Percentiles rank a stretch among this genome's conserved stretches.
Evolutionary conservation across 2,113 vertebrate genomes (phyloP).

Genomic region (Helogale parvula): DNA sequence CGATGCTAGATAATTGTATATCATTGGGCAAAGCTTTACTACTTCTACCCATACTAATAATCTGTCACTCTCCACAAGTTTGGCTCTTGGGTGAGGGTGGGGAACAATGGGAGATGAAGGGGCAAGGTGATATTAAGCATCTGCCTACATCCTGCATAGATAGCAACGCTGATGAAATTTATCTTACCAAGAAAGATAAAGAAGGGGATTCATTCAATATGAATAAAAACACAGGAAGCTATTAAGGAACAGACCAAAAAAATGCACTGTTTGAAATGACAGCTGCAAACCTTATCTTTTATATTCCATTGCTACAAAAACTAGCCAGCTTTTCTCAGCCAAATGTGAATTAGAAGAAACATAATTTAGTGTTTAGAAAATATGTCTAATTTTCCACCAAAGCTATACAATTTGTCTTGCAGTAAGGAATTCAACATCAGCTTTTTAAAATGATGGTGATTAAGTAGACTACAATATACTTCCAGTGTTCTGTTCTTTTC

Average conservation of each 20-base stretch:
- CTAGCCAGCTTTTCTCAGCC: slow-evolving; percentile 73
- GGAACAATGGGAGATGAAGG: not conserved
- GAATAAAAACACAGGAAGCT: slow-evolving; percentile 75
- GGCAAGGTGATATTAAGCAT: not conserved
- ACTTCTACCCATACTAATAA: not conserved
- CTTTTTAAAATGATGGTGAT: slow-evolving; percentile 80
- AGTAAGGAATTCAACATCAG: slow-evolving; percentile 75
- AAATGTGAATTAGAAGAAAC: slow-evolving; percentile 74
- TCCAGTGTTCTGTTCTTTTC: slow-evolving; percentile 69
- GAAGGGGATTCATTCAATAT: slow-evolving; percentile 48
- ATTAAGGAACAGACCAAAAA: slow-evolving; percentile 65
- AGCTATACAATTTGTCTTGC: slow-evolving; percentile 71
- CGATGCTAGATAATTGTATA: not conserved
- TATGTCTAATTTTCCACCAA: slow-evolving; percentile 76
- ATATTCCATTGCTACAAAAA: slow-evolving; percentile 53
- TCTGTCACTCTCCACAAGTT: not conserved
- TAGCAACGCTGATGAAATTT: slow-evolving; percentile 47
- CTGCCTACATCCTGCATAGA: not conserved
- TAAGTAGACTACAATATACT: slow-evolving; percentile 76
- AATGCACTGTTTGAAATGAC: slow-evolving; percentile 39
- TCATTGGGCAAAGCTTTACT: not conserved
- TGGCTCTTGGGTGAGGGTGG: not conserved
- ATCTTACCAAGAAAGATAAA: slow-evolving; percentile 64
- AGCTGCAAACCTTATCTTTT: slow-evolving; percentile 77
- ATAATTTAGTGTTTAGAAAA: slow-evolving; percentile 79